Evolutionary conservation across 2,113 vertebrate genomes (phyloP), one percentile per base, ranked within the genome.

Genomic region (Hippocampus barbouri): DNA sequence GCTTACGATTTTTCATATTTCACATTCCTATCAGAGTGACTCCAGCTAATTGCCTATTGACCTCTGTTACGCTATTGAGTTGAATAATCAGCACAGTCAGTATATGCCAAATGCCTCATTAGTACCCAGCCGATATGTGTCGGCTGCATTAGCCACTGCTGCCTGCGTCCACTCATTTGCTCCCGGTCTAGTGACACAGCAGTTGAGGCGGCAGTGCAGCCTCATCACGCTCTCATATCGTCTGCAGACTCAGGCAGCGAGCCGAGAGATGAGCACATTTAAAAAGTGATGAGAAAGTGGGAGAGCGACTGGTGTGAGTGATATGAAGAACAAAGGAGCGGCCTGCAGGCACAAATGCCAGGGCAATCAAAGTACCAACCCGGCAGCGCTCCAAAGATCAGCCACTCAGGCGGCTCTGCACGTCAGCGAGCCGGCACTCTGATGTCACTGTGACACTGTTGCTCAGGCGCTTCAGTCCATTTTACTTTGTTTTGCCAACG

Each of bases 291-390:
- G 70, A 41, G 45, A 66, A 27, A 60, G 45, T 51, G 9, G 38
- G 16, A 72, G 41, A 49, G 30, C 30, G 41, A 34, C 69, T 74
- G 53, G 23, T 65, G 47, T 67, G 70, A 76, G 62, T 54, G 66
- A 85, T 76, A 61, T 71, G 59, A 66, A 73, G 78, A 86, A 87
- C 86, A 88, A 85, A 82, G 86, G 64, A 77, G 67, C 76, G 75
- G 54, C 69, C 72, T 23, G 70, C 59, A 41, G 54, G 25, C 57
- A 57, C 38, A 57, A 51, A 74, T 74, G 66, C 38, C 51, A 15
- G 56, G 60, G 40, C 62, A 65, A 79, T 77, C 71, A 76, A 83
- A 82, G 62, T 40, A 75, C 69, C 83, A 72, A 72, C 71, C 75
- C 75, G 8, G 60, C 70, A 73, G 73, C 77, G 60, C 73, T 82